These are phyloP conservation scores for Myxocyprinus asiaticus DNA, from an alignment of 2,113 vertebrate species.

Conservation along the genomic window DNA sequence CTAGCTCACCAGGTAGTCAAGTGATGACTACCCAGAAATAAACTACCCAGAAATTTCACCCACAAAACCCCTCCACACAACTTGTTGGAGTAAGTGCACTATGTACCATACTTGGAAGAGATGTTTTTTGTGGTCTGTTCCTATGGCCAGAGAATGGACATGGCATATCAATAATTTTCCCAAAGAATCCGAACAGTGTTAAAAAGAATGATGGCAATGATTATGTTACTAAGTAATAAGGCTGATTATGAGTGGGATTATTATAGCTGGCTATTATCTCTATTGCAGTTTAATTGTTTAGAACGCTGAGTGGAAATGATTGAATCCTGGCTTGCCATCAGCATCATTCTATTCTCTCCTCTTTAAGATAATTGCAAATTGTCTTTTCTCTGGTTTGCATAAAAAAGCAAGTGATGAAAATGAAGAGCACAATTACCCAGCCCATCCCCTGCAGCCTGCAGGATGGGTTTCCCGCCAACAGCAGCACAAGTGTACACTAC, in stretches of 20 bases:
- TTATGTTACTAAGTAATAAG: conserved; percentile 77
- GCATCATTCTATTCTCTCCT: conserved; percentile 75
- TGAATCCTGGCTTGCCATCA: conserved; percentile 80
- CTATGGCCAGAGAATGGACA: neutral
- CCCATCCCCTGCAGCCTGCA: conserved; percentile 69
- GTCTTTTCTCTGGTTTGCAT: conserved; percentile 81
- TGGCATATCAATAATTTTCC: conserved; percentile 62
- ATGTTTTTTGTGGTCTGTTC: neutral
- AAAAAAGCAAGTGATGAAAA: conserved; percentile 78
- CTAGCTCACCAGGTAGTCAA: too few relatives aligned
- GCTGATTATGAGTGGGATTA: conserved; percentile 79
- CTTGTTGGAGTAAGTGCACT: neutral
- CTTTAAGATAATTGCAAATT: conserved; percentile 81
- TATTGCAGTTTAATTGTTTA: conserved; percentile 82
- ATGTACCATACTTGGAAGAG: neutral
- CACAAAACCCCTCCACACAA: neutral
- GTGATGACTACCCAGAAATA: too few relatives aligned
- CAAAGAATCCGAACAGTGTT: conserved; percentile 70
- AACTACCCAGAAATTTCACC: too few relatives aligned
- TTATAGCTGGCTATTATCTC: conserved; percentile 79
- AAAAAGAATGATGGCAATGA: conserved; percentile 72
- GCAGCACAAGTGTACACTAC: conserved; percentile 48
- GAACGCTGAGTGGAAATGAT: conserved; percentile 78
- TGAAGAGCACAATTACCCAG: conserved; percentile 75
- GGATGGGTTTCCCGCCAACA: conserved; percentile 63